A percentile compares a stretch with the other conserved stretches of the same genome.
Evolutionary conservation across 2,113 vertebrate species (phyloP).

Genomic region (Alaudala cheleensis): DNA sequence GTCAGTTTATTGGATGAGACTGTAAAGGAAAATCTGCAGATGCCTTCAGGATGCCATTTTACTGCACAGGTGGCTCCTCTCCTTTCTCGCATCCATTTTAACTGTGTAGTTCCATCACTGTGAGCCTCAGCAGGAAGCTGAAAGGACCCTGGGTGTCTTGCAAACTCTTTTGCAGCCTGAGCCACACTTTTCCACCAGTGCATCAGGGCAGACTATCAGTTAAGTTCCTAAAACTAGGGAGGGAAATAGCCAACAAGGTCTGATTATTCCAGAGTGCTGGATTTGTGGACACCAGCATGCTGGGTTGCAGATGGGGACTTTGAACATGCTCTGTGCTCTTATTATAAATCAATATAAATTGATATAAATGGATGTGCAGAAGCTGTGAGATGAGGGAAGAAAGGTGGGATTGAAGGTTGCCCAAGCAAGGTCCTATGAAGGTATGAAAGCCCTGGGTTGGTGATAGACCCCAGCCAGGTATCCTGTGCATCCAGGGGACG

Average conservation of each 20-base stretch:
- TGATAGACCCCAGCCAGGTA: background rate
- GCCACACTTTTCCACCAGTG: too few relatives aligned
- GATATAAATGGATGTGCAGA: background rate
- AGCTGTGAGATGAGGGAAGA: background rate
- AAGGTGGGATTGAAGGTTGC: background rate
- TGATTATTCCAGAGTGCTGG: background rate
- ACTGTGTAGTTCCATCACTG: background rate
- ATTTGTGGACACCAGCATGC: background rate
- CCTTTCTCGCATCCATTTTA: background rate
- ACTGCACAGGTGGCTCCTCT: background rate
- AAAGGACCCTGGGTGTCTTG: background rate
- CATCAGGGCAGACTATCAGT: background rate
- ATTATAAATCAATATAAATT: background rate
- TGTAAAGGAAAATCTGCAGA: background rate
- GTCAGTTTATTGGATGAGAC: background rate
- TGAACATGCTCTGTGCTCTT: background rate
- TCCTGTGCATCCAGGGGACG: background rate
- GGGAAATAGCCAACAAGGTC: background rate
- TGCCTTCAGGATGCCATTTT: background rate
- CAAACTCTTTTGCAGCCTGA: background rate
- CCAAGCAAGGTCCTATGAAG: background rate
- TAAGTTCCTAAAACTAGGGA: background rate
- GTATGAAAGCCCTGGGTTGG: background rate
- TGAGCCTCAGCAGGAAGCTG: background rate
- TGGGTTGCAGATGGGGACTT: background rate